Percentiles rank a stretch among this genome's conserved stretches.
Evolutionary conservation across 2,888 invertebrate species (phyloP).

Genomic region (Hydroisotoma schaefferi): DNA sequence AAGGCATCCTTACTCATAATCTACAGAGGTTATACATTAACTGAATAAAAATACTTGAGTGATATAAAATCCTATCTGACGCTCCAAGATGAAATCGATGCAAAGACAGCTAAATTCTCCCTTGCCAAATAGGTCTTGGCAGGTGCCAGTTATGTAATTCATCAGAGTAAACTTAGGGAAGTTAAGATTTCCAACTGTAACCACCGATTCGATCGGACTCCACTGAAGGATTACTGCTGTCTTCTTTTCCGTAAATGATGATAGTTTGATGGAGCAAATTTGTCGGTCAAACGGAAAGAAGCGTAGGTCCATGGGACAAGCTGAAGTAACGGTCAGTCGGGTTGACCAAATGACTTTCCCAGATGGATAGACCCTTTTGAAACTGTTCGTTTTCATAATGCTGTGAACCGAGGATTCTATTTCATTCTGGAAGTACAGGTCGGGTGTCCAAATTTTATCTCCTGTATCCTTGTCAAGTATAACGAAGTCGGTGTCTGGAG

Average conservation of each 20-base stretch:
- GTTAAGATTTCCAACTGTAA: neutral
- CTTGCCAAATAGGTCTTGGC: neutral
- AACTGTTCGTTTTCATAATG: constrained; percentile 14
- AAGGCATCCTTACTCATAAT: too few species aligned
- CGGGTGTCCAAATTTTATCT: constrained; percentile 25
- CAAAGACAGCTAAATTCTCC: constrained; percentile 17
- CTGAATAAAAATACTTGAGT: constrained; percentile 19
- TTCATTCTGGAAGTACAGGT: constrained; percentile 20
- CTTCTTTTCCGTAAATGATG: constrained; percentile 12
- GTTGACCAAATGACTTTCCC: constrained; percentile 14
- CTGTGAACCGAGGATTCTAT: constrained; percentile 6
- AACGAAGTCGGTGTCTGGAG: constrained; percentile 7
- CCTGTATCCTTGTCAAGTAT: constrained; percentile 3
- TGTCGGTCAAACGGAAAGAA: constrained; percentile 29
- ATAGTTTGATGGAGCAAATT: constrained; percentile 14
- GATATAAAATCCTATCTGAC: constrained; percentile 14
- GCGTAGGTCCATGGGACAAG: constrained; percentile 25
- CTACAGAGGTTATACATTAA: too few species aligned
- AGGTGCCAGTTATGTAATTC: constrained; percentile 5
- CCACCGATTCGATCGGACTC: neutral
- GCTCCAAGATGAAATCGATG: constrained; percentile 5
- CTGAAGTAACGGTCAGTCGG: constrained; percentile 12
- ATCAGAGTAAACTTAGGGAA: constrained; percentile 15
- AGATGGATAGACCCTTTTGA: constrained; percentile 17
- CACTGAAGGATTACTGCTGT: neutral